These are phyloP conservation scores for Fratercula arctica DNA, from an alignment of 2,797 vertebrate genomes.

Conservation along the genomic window DNA sequence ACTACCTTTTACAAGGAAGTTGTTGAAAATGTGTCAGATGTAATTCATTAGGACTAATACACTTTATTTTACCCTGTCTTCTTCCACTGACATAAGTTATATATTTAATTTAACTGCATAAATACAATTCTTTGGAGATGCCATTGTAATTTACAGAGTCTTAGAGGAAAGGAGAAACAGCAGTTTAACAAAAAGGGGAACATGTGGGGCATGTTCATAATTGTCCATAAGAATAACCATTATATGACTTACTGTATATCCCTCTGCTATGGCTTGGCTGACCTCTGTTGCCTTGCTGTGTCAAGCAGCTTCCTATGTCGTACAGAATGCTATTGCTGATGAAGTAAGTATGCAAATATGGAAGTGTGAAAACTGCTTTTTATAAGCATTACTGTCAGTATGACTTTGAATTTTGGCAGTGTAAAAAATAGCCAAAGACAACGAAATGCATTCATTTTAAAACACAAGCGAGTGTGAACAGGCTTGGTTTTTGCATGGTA, in stretches of 20 bases:
- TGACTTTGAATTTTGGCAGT: neutral
- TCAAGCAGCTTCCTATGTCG: neutral
- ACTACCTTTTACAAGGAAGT: neutral
- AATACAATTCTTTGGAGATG: neutral
- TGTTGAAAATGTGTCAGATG: neutral
- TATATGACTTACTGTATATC: neutral
- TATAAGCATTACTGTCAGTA: neutral
- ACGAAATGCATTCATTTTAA: neutral
- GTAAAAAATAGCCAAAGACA: neutral
- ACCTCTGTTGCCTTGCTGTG: neutral
- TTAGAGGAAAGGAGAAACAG: neutral
- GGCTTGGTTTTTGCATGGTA: neutral
- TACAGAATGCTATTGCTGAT: neutral
- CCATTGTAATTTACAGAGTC: neutral
- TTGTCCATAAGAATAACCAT: neutral
- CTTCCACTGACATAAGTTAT: neutral
- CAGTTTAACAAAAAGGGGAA: neutral
- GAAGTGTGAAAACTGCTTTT: neutral
- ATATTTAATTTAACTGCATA: neutral
- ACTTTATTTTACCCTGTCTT: neutral
- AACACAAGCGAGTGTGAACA: neutral
- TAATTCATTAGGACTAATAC: neutral
- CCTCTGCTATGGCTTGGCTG: neutral
- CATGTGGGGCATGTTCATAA: neutral
- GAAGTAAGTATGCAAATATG: neutral